Conservation (phyloP, 1,140 invertebrate species). For the Drosophila athabasca region DNA sequence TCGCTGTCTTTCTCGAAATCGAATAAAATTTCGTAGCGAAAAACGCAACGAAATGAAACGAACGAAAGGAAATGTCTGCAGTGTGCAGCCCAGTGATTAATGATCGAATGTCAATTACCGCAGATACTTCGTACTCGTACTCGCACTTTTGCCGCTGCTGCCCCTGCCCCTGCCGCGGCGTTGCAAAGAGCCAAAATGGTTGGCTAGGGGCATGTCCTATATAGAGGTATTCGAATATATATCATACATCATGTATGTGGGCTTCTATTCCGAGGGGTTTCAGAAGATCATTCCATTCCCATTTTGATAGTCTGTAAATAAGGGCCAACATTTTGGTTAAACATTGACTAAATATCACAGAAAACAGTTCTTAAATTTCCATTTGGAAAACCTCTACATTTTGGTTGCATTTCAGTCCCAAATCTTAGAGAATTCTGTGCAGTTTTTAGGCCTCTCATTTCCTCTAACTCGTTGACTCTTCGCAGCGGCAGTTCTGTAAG, state of each 20-base stretch:
- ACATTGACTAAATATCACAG: no score
- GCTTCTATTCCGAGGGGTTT: no score
- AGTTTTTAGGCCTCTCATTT: neutral
- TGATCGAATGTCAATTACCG: constrained; percentile 82
- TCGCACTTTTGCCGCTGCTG: constrained; percentile 16
- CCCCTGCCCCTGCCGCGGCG: no score
- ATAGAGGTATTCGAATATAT: no score
- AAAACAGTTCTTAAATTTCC: no score
- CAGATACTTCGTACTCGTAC: constrained; percentile 56
- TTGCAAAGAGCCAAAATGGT: no score
- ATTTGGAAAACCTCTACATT: neutral
- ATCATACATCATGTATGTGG: no score
- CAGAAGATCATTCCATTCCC: no score
- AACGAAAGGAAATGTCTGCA: constrained; percentile 77
- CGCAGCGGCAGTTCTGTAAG: constrained; percentile 43
- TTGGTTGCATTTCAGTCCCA: neutral
- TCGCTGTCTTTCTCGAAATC: constrained; percentile 2
- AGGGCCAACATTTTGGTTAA: no score
- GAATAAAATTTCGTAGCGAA: constrained; percentile 32
- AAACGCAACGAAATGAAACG: constrained; percentile 62
- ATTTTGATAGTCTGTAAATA: no score
- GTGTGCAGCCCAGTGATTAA: constrained; percentile 82
- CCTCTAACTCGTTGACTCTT: constrained; percentile 58
- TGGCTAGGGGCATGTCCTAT: no score
- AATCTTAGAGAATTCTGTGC: neutral